Conservation (phyloP, 2,888 invertebrate genomes). For the Agrotis clavis region DNA sequence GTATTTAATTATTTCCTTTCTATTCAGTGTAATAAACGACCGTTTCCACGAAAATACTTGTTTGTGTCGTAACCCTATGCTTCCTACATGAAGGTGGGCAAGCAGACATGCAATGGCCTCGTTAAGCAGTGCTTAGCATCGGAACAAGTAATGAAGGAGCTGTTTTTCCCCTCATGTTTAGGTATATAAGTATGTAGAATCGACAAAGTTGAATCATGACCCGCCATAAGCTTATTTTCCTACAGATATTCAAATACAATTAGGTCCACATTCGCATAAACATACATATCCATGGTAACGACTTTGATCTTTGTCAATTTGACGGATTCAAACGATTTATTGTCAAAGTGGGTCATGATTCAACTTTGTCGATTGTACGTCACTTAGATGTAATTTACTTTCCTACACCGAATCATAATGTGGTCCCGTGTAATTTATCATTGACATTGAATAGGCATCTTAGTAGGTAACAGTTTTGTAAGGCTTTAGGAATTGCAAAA, state of each 20-base stretch:
- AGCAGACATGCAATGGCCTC: conserved; percentile 62
- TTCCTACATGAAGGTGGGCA: conserved; percentile 39
- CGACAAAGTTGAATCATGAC: no score
- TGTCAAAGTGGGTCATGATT: no score
- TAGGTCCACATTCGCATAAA: no score
- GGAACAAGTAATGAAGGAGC: conserved; percentile 32
- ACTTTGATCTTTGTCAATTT: no score
- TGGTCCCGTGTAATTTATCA: conserved; percentile 54
- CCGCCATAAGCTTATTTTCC: no score
- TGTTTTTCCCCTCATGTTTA: conserved; percentile 10
- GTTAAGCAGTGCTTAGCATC: conserved; percentile 43
- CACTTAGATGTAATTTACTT: no score
- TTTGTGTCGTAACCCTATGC: conserved; percentile 38
- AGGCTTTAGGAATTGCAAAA: conserved; percentile 14
- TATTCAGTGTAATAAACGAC: conserved; percentile 47
- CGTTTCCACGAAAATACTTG: conserved; percentile 48
- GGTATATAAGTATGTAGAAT: conserved; percentile 19
- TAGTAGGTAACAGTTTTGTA: conserved; percentile 25
- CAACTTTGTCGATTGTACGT: no score
- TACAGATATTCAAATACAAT: no score
- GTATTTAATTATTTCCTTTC: conserved; percentile 45
- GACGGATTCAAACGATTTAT: no score
- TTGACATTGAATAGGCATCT: conserved; percentile 39
- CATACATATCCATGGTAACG: no score
- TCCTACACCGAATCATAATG: conserved; percentile 44